Evolutionary conservation across 2,888 invertebrate species (phyloP).

Genomic region (Clostera curtula): DNA sequence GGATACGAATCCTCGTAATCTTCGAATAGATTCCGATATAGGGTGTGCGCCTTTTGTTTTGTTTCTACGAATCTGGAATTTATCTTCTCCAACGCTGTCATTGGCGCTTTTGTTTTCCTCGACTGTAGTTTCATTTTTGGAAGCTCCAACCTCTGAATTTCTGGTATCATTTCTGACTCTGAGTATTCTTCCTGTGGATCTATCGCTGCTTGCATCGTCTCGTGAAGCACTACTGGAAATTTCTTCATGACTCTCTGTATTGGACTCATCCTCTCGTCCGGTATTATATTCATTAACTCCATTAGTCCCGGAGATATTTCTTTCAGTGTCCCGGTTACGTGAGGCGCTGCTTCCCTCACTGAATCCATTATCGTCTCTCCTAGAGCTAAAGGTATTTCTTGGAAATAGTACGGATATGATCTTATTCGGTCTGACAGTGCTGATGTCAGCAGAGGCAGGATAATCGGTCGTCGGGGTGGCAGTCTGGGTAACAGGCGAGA

Average conservation of each 20-base stretch:
- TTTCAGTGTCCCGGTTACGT: constrained; percentile 57
- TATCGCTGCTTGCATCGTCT: constrained; percentile 55
- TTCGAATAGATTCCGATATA: constrained; percentile 54
- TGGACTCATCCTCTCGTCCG: constrained; percentile 44
- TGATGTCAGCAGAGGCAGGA: constrained; percentile 58
- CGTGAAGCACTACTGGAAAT: constrained; percentile 57
- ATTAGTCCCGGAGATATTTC: constrained; percentile 65
- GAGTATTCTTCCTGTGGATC: constrained; percentile 35
- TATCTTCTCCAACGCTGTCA: constrained; percentile 38
- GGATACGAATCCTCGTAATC: constrained; percentile 50
- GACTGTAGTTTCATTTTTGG: constrained; percentile 17
- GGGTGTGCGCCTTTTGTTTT: constrained; percentile 48
- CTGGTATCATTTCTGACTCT: constrained; percentile 33
- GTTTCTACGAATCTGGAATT: constrained; percentile 50
- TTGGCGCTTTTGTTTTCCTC: constrained; percentile 27
- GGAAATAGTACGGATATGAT: constrained; percentile 63
- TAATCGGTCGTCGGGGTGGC: constrained; percentile 51
- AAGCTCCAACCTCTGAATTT: constrained; percentile 24
- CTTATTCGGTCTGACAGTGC: constrained; percentile 62
- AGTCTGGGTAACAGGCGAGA: constrained; percentile 42
- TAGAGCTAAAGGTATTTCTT: constrained; percentile 65
- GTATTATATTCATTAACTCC: constrained; percentile 61
- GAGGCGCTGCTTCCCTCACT: constrained; percentile 61
- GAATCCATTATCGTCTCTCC: constrained; percentile 65
- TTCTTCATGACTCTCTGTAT: constrained; percentile 53